Evolutionary conservation across 2,113 vertebrate species (phyloP), one percentile per base, ranked within the genome.

Genomic region (Ammospiza nelsoni): DNA sequence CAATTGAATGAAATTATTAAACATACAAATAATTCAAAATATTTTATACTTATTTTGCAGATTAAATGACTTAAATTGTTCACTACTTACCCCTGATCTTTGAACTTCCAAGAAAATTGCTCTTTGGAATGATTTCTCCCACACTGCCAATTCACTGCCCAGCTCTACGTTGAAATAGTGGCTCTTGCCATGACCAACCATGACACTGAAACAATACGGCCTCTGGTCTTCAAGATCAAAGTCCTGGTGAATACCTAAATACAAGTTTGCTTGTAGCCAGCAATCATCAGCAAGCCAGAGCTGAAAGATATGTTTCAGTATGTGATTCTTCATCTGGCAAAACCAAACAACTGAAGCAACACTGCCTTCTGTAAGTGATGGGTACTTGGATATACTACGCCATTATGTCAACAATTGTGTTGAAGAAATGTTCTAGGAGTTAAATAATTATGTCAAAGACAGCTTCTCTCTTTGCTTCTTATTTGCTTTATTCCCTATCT

Each of bases 81-180:
- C 13, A 49, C n/a, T 72, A 98, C 99, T 99, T 96, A 99, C 99
- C 97, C 98, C 97, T 35, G 97, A 98, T 96, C 99, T 98, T 96
- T 99, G 99, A 75, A 99, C 99, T 94, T 99, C 99, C 98, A 98
- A 92, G 97, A 99, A 99, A 69, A 98, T 98, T 0, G 99, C 99
- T 97, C 97, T 99, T 96, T 99, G 99, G 97, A 99, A 99, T 28
- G 98, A 98, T 96, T 98, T 99, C 96, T 99, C 99, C 99, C 99
- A 99, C 39, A 98, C 39, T 2, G 98, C 98, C 77, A 99, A 94
- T 80, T 99, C 99, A 15, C 95, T 98, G 73, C 98, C 98, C 94
- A 99, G 97, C 92, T 99, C 99, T 28, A 99, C 99, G 5, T 98
- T 98, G 96, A 99, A 99, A 97, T 98, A 98, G 96, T 98, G 98